Percentiles rank a stretch among this genome's conserved stretches.
These are phyloP conservation scores for Bombus pyrosoma DNA, from an alignment of 1,140 invertebrate species.

Conservation along the genomic window DNA sequence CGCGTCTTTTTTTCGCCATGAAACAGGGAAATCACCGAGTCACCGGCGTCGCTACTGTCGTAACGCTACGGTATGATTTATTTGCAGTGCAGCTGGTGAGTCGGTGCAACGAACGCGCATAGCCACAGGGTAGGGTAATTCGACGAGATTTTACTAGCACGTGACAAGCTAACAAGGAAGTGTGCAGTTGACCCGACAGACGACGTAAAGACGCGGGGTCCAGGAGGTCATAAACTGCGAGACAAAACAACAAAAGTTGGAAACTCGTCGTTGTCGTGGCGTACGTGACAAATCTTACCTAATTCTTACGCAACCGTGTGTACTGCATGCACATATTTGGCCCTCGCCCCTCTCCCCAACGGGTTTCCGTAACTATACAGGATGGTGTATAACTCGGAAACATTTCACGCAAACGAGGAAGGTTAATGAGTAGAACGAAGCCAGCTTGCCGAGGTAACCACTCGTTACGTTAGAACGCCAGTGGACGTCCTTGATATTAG, in stretches of 20 bases:
- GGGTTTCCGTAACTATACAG: neutral
- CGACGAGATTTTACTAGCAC: conserved; percentile 52
- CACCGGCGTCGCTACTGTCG: neutral
- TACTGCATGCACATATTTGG: neutral
- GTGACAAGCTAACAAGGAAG: conserved; percentile 56
- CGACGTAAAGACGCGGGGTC: conserved; percentile 55
- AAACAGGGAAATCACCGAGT: neutral
- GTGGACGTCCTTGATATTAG: neutral
- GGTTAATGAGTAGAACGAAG: conserved; percentile 58
- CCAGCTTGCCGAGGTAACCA: conserved; percentile 20
- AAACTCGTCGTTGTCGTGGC: conserved; percentile 41
- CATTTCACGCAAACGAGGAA: conserved; percentile 46
- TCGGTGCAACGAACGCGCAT: conserved; percentile 46
- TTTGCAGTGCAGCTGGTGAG: conserved; percentile 38
- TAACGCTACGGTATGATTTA: conserved; percentile 31
- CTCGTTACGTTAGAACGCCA: conserved; percentile 28
- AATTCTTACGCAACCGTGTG: conserved; percentile 41
- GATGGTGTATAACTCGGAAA: conserved; percentile 35
- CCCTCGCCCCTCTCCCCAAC: no score
- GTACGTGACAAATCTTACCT: conserved; percentile 66
- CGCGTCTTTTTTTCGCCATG: neutral
- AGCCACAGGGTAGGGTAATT: conserved; percentile 51
- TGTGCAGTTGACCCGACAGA: conserved; percentile 47
- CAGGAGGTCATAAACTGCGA: conserved; percentile 51
- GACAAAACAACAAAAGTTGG: conserved; percentile 47